Evolutionary conservation across 2,797 vertebrate species (phyloP).

Genomic region (Vultur gryphus): DNA sequence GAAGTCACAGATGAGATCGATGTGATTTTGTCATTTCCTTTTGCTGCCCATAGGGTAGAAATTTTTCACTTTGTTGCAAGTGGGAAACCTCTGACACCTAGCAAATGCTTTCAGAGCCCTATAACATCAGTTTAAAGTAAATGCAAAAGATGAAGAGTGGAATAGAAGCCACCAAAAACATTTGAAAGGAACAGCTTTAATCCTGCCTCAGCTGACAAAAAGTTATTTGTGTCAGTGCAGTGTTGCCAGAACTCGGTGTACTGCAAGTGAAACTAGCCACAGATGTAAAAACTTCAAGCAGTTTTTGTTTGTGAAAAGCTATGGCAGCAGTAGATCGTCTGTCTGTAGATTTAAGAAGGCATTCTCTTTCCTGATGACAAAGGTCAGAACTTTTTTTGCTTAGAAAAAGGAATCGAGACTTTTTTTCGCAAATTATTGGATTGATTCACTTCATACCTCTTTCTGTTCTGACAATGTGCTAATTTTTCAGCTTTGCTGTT

Average conservation of each 20-base stretch:
- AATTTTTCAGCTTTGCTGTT: neutral
- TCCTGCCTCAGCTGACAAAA: neutral
- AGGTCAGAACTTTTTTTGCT: neutral
- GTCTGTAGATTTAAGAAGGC: neutral
- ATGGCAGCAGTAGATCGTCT: neutral
- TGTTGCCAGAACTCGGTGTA: neutral
- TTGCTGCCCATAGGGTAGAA: neutral
- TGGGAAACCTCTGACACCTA: neutral
- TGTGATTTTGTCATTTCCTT: neutral
- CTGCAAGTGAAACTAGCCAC: neutral
- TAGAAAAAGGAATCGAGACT: neutral
- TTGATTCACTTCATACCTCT: neutral
- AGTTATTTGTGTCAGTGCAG: neutral
- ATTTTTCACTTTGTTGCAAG: neutral
- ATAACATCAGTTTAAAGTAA: neutral
- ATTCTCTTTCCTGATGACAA: neutral
- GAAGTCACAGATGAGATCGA: neutral
- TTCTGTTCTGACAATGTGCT: neutral
- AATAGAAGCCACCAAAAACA: neutral
- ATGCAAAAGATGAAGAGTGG: neutral
- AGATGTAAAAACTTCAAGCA: neutral
- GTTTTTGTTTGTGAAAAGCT: neutral
- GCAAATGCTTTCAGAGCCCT: neutral
- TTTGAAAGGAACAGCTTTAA: neutral
- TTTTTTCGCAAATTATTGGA: neutral